Conservation (phyloP, 1,140 invertebrate species). For the Piezodorus guildinii region DNA sequence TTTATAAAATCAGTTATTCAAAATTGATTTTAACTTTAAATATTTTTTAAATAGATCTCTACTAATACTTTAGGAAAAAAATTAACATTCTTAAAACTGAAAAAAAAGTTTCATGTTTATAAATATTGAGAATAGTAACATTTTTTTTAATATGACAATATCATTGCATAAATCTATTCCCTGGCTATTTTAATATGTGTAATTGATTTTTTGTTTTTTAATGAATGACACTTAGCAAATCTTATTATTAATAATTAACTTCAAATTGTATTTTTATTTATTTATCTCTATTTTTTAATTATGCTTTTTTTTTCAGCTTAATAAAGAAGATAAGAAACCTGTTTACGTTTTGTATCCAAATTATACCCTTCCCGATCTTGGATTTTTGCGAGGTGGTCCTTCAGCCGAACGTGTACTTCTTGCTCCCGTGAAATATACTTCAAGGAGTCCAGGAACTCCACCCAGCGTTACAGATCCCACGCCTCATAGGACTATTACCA, state of each 20-base stretch:
- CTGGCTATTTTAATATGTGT: no score
- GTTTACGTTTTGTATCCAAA: conserved; percentile 86
- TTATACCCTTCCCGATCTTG: conserved; percentile 78
- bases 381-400: conserved; percentile 55
- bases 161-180: no score
- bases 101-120: not conserved
- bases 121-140: no score
- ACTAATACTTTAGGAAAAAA: not conserved
- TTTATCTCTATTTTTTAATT: not conserved
- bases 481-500: conserved; percentile 31
- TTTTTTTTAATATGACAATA: no score
- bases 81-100: not conserved
- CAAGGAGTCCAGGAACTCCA: conserved; percentile 25
- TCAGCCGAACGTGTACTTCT: conserved; percentile 50
- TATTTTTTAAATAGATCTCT: not conserved
- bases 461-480: conserved; percentile 18
- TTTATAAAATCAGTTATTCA: no score
- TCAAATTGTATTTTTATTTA: not conserved
- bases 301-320: not conserved
- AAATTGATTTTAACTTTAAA: not conserved
- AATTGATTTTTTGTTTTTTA: no score
- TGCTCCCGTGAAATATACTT: conserved; percentile 38
- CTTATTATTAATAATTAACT: no score
- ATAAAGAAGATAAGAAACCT: conserved; percentile 44
- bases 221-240: no score